A percentile compares a stretch with the other conserved stretches of the same genome.
Evolutionary conservation across 1,140 invertebrate genomes (phyloP).

Genomic region (Apis cerana): DNA sequence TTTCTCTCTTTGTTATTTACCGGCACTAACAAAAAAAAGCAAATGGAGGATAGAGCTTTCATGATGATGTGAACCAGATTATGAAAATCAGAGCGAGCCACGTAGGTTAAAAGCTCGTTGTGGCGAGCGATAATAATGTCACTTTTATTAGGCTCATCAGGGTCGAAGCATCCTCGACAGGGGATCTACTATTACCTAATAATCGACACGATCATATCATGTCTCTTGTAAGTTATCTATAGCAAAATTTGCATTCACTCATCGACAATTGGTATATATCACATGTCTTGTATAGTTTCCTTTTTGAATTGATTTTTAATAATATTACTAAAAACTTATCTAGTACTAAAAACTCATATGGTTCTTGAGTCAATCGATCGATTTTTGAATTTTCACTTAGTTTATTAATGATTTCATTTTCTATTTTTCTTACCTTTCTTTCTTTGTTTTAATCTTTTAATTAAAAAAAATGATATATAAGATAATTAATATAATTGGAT

Average conservation of each 20-base stretch:
- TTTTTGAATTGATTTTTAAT: background rate
- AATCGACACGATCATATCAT: conserved; percentile 54
- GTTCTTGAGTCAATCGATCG: conserved; percentile 7
- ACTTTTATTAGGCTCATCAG: conserved; percentile 78
- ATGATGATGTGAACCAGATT: conserved; percentile 59
- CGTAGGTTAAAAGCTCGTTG: conserved; percentile 69
- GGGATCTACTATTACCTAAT: conserved; percentile 63
- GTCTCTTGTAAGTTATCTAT: conserved; percentile 51
- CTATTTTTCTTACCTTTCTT: background rate
- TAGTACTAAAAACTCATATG: background rate
- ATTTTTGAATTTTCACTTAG: conserved; percentile 11
- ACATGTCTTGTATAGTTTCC: background rate
- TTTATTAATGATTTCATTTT: conserved; percentile 17
- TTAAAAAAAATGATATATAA: background rate
- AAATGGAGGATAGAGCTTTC: background rate
- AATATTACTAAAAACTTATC: background rate
- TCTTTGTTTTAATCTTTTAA: background rate
- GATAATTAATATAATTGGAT: too few species aligned
- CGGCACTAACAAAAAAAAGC: background rate
- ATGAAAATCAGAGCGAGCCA: conserved; percentile 64
- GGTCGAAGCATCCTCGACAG: conserved; percentile 68
- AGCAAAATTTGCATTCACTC: conserved; percentile 46
- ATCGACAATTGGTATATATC: conserved; percentile 48
- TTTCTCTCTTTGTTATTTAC: background rate
- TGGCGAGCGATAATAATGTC: conserved; percentile 74